phyloP scores from a whole-genome alignment of 2,113 vertebrate genomes.

The Seriola rivoliana region DNA sequence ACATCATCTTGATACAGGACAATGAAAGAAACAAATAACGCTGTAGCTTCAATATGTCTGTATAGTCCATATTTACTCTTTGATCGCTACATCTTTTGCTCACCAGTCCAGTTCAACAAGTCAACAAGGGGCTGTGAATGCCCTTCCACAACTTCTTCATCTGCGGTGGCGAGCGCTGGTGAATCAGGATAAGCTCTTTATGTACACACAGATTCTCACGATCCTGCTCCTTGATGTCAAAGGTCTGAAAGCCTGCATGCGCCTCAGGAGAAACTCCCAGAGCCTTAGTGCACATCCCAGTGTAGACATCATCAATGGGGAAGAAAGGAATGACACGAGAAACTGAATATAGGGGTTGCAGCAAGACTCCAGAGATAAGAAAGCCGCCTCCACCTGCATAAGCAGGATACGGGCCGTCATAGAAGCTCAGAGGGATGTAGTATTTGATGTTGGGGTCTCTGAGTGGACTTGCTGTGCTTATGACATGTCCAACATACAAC shows the following conservation, averaged over 20 bases:
- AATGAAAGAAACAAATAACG: too few relatives aligned
- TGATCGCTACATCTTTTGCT: neutral
- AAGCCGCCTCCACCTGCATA: slow-evolving; percentile 88
- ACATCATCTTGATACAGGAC: neutral
- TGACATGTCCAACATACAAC: slow-evolving; percentile 86
- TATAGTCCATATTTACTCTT: neutral
- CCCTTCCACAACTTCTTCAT: slow-evolving; percentile 85
- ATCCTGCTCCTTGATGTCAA: slow-evolving; percentile 65
- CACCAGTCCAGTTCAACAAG: slow-evolving; percentile 67
- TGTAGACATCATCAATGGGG: slow-evolving; percentile 89
- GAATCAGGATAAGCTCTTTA: slow-evolving; percentile 84
- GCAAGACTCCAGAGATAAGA: slow-evolving; percentile 77
- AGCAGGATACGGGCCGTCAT: slow-evolving; percentile 74
- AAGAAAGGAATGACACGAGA: slow-evolving; percentile 80
- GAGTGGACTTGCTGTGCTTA: slow-evolving; percentile 78
- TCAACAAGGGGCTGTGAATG: slow-evolving; percentile 76
- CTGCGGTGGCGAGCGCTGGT: slow-evolving; percentile 84
- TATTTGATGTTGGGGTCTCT: slow-evolving; percentile 85
- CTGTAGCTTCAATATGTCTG: neutral
- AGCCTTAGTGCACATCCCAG: slow-evolving; percentile 83
- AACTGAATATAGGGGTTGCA: slow-evolving; percentile 43
- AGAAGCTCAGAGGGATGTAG: slow-evolving; percentile 84
- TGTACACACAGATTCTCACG: slow-evolving; percentile 86
- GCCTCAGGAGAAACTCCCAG: slow-evolving; percentile 74
- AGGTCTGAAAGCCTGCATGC: slow-evolving; percentile 82